Percentiles rank a stretch among this genome's conserved stretches.
Conservation (phyloP, 1,140 invertebrate species). For the Lepidurus packardi region DNA sequence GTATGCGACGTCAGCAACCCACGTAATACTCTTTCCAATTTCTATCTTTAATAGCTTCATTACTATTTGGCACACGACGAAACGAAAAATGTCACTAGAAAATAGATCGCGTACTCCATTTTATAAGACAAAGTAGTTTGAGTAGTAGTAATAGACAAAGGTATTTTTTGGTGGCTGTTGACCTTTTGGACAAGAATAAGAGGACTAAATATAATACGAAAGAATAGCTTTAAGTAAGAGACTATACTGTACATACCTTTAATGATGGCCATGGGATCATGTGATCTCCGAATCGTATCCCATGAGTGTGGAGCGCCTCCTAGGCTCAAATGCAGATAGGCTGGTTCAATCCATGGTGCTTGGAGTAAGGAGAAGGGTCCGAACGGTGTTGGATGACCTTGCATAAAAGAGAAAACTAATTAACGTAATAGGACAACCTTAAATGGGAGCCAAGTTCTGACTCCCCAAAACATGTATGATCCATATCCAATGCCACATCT, state of each 20-base stretch:
- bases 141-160: too few species aligned
- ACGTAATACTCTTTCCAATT: too few species aligned
- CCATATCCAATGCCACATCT: background rate
- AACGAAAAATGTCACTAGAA: too few species aligned
- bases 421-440: slow-evolving; percentile 10
- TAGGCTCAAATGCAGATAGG: slow-evolving; percentile 38
- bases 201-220: too few species aligned
- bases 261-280: slow-evolving; percentile 31
- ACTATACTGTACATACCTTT: slow-evolving; percentile 20
- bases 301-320: slow-evolving; percentile 24
- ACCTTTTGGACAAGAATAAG: too few species aligned
- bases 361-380: slow-evolving; percentile 38
- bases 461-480: background rate
- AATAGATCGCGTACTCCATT: too few species aligned
- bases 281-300: slow-evolving; percentile 25
- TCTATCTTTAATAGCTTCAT: too few species aligned
- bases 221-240: background rate
- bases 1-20: too few species aligned
- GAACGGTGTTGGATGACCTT: slow-evolving; percentile 39
- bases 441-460: background rate
- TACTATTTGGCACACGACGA: too few species aligned
- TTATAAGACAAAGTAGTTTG: too few species aligned
- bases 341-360: slow-evolving; percentile 40
- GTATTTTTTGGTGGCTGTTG: too few species aligned
- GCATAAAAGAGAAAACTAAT: slow-evolving; percentile 33